Evolutionary conservation across 2,888 invertebrate species (phyloP), one percentile per base, ranked within the genome.

Genomic region (Gasteruption jaculator): DNA sequence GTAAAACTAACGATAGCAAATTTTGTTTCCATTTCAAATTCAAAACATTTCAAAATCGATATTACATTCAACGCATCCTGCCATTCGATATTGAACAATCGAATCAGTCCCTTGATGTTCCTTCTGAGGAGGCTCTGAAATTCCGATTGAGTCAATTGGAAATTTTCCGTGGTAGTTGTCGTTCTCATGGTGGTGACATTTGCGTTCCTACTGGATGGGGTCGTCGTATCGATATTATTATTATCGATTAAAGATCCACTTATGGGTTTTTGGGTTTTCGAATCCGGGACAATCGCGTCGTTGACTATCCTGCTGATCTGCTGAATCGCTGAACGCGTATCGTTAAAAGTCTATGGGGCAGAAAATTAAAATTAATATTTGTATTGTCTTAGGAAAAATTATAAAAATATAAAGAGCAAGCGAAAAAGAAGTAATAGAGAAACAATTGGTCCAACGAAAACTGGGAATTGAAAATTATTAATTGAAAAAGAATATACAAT

Each of bases 81-180:
- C 60, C 76, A 67, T 54, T 77, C 77, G 35, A 77, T 63, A 48
- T 76, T 74, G 48, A 73, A 76, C 4, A 77, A 54, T 42, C 74
- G 59, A 2, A 71, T 61, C 10, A 78, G 56, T 5, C 77, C 77
- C 45, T 67, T 65, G 6, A 76, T 48, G 53, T 78, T 78, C 52
- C 77, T 63, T 18, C 68, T 61, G 3, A 77, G 48, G 21, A 77
- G 63, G 38, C 58, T 65, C 31, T 70, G 65, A 1, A 76, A 56
- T 42, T 68, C 64, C 2, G 53, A 62, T 50, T 74, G 63, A 1
- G 72, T 72, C 24, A 77, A 60, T 50, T 54, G 69, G 33, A 58
- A 73, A 3, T 73, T 71, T 5, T 65, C 66, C 36, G 54, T 52
- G 2, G 74, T 57, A 0, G 59, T 57, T 2, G 53, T 71, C 2